Percentiles rank a stretch among this genome's conserved stretches.
Evolutionary conservation across 2,888 invertebrate species (phyloP).

Genomic region (Sinopyrophorus schimmeli): DNA sequence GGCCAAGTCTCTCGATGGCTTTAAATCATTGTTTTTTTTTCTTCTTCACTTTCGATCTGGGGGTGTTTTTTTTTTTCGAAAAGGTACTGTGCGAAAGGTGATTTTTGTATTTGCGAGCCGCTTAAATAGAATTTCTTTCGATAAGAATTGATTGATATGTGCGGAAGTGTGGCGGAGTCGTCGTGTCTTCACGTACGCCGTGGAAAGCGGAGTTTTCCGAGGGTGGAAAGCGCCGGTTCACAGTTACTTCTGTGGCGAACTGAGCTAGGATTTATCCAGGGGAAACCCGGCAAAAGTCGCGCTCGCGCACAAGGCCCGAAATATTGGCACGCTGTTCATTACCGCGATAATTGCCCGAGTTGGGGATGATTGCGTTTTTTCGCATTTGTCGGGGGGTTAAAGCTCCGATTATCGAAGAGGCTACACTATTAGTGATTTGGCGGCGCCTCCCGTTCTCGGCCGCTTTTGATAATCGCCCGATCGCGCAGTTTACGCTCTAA

Average conservation of each 20-base stretch:
- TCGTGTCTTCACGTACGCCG: no score
- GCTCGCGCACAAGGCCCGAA: conserved; percentile 40
- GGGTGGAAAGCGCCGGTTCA: conserved; percentile 33
- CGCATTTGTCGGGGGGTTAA: conserved; percentile 27
- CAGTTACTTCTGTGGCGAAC: conserved; percentile 43
- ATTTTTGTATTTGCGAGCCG: no score
- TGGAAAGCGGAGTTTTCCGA: conserved; percentile 31
- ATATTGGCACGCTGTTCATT: conserved; percentile 43
- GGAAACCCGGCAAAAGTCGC: conserved; percentile 45
- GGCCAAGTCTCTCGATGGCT: no score
- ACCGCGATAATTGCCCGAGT: conserved; percentile 43
- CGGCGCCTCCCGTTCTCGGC: conserved; percentile 16
- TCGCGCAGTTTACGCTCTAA: conserved; percentile 10
- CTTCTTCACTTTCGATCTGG: no score
- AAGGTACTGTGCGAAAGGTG: no score
- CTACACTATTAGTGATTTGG: conserved; percentile 28
- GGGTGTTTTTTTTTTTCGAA: no score
- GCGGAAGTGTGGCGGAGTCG: no score
- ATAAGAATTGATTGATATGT: no score
- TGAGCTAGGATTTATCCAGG: conserved; percentile 47
- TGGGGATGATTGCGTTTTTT: conserved; percentile 43
- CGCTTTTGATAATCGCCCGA: conserved; percentile 15
- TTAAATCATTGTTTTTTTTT: no score
- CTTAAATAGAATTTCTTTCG: no score
- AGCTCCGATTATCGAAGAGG: conserved; percentile 30